Evolutionary conservation across 2,888 invertebrate species (phyloP).

Genomic region (Tachystola acroxantha): DNA sequence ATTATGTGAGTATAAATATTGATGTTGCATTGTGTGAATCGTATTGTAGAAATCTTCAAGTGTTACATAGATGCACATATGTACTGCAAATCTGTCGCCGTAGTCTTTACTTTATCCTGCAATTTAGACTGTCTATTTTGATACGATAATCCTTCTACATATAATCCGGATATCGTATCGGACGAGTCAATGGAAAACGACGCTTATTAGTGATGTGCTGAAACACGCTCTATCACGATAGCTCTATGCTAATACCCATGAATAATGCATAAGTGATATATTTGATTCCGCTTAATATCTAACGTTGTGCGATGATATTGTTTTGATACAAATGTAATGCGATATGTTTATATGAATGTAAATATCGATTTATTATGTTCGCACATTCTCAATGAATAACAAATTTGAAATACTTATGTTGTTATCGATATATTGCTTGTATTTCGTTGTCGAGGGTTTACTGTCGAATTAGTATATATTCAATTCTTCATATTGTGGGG

Average conservation of each 20-base stretch:
- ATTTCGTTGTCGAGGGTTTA: no score
- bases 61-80: no score
- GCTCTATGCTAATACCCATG: conserved; percentile 22
- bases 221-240: conserved; percentile 19
- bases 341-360: conserved; percentile 19
- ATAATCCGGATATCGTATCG: no score
- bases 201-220: conserved; percentile 32
- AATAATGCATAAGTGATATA: conserved; percentile 22
- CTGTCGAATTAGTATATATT: no score
- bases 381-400: conserved; percentile 1
- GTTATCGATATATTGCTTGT: neutral
- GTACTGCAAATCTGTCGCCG: no score
- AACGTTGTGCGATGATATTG: conserved; percentile 18
- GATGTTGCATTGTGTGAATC: no score
- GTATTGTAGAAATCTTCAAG: no score
- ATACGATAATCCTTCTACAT: no score
- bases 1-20: no score
- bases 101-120: no score
- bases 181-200: neutral
- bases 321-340: conserved; percentile 17
- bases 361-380: conserved; percentile 10
- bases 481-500: no score
- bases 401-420: neutral
- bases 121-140: no score
- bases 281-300: conserved; percentile 8